Base-by-base conservation (phyloP, 2,797 vertebrate genomes). In the Astyanax mexicanus region DNA sequence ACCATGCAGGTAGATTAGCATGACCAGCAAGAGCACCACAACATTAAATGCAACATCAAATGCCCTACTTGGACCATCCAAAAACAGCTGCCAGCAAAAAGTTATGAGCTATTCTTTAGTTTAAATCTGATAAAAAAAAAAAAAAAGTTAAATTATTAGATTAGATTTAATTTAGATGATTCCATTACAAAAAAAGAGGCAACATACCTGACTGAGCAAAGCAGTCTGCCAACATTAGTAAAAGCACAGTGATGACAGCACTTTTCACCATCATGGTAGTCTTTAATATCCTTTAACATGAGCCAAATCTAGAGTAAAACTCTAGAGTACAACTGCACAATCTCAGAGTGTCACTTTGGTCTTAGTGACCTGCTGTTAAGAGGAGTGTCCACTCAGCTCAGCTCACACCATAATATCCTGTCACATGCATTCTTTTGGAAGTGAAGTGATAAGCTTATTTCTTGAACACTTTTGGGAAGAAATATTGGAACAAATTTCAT, bases 221-320 rank as follows among this genome's bases (percentile, higher is more conserved):
- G 64, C 75, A 80, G 1, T 75, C 80, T 67, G 27, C 73, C 40
- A 75, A 38, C 44, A 83, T 62, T 55, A 89, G 74, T 52, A 91
- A 66, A 51, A 93, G 69, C 79, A 86, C 40, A 42, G 89, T 45
- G 75, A 79, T 80, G 35, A 73, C 83, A 35, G 85, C 52, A 47
- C 83, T 81, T 88, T 85, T 87, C 86, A 87, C 83, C 77, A 52
- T 69, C 68, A 57, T 81, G 73, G 72, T 83, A 76, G 72, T 75
- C 21, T 15, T 69, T 65, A 49, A 49, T 5, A 49, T 49, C 23
- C 71, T 79, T 79, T 55, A 80, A 81, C 60, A 78, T 82, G 80
- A 68, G 70, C 52, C 79, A 75, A 78, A 49, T 78, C 81, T 84
- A 83, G 81, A 86, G 86, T 84, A 85, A 87, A 86, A 19, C 58